Percentiles rank a stretch among this genome's conserved stretches.
These are phyloP conservation scores for Peromyscus maniculatus DNA, from an alignment of 2,113 vertebrate species.

Conservation along the genomic window DNA sequence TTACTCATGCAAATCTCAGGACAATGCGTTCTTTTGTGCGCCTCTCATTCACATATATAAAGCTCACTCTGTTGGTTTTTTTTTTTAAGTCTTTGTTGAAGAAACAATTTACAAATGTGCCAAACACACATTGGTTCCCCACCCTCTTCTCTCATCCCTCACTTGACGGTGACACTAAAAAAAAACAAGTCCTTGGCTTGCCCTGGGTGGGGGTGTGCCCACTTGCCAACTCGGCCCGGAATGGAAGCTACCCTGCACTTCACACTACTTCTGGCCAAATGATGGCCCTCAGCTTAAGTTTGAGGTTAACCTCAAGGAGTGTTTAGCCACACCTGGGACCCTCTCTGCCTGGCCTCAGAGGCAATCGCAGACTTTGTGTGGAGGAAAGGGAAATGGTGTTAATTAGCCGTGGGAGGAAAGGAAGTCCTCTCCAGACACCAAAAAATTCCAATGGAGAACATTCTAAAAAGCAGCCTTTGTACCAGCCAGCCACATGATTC, in stretches of 20 bases:
- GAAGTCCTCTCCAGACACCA: constrained; percentile 69
- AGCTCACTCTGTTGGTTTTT: constrained; percentile 66
- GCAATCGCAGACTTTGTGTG: constrained; percentile 50
- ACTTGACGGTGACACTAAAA: constrained; percentile 60
- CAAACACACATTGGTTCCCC: constrained; percentile 71
- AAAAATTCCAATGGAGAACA: constrained; percentile 69
- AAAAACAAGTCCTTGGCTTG: constrained; percentile 55
- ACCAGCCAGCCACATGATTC: constrained; percentile 60
- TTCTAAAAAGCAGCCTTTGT: constrained; percentile 72
- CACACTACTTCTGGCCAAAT: background rate
- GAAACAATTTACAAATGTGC: constrained; percentile 81
- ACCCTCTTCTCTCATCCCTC: constrained; percentile 33
- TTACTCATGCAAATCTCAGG: constrained; percentile 73
- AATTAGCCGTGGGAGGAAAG: constrained; percentile 76
- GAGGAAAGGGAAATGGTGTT: constrained; percentile 68
- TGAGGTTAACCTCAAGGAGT: constrained; percentile 78
- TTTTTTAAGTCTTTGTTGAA: constrained; percentile 70
- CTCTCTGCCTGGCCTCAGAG: constrained; percentile 40
- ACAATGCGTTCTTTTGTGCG: constrained; percentile 76
- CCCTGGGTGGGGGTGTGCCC: background rate
- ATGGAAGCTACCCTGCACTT: constrained; percentile 15
- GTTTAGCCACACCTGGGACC: constrained; percentile 64
- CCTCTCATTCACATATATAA: constrained; percentile 74
- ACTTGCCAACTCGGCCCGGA: background rate
- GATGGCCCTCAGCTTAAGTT: constrained; percentile 33